Percentiles rank a stretch among this genome's conserved stretches.
phyloP scores from a whole-genome alignment of 1,140 invertebrate genomes.

The Scaptomyza hsui region DNA sequence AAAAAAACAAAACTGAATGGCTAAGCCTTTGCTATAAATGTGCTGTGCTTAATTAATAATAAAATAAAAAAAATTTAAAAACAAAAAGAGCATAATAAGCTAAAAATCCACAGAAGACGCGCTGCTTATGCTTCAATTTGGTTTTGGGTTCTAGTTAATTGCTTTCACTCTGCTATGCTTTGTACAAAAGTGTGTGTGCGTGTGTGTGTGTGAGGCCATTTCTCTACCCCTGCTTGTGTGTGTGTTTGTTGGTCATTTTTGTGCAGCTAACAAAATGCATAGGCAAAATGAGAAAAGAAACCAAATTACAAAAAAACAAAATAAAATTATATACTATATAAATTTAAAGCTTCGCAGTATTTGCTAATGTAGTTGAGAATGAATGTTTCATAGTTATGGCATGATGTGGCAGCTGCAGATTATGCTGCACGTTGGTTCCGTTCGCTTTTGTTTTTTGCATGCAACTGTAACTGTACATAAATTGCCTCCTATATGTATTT shows the following conservation, averaged over 20 bases:
- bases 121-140: conserved; percentile 76
- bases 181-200: conserved; percentile 22
- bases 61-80: conserved; percentile 21
- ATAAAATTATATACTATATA: conserved; percentile 23
- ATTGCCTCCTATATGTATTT: conserved; percentile 37
- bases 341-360: conserved; percentile 83
- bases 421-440: conserved; percentile 55
- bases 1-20: conserved; percentile 40
- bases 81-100: conserved; percentile 31
- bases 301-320: conserved; percentile 36
- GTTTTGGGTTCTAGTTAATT: conserved; percentile 60
- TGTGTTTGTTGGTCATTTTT: conserved; percentile 38
- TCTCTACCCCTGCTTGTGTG: conserved; percentile 29
- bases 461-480: conserved; percentile 39
- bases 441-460: conserved; percentile 41
- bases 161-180: conserved; percentile 46
- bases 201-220: conserved; percentile 12
- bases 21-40: conserved; percentile 47
- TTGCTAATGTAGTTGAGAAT: conserved; percentile 79
- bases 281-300: conserved; percentile 39
- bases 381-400: conserved; percentile 39
- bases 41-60: conserved; percentile 73
- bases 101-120: conserved; percentile 59
- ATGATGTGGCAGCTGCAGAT: conserved; percentile 58
- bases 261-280: conserved; percentile 37